Evolutionary conservation across 2,113 vertebrate species (phyloP), one percentile per base, ranked within the genome.

Genomic region (Quiscalus mexicanus): DNA sequence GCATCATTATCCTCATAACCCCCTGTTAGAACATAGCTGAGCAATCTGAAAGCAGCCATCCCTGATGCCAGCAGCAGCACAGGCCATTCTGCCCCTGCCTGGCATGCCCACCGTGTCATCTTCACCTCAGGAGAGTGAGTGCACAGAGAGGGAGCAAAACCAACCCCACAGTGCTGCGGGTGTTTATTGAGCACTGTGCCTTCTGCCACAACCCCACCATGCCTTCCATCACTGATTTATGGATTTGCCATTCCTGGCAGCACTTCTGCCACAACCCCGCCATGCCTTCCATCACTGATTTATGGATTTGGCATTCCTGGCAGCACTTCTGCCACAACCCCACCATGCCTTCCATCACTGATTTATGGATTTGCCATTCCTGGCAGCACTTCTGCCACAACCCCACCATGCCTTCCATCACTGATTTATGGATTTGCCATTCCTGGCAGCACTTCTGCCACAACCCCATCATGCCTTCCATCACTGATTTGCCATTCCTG

Each of bases 361-460:
- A 18, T 30, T 62, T 83, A 27, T 15, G 30, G 52, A 18, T 30
- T 62, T 83, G 79, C 35, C 76, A 91, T 81, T 96, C 84, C 93
- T 93, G 84, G 93, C 94, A 97, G 90, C 27, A 11, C 8, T 87
- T 94, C 62, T 95, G 74, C 91, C 96, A 87, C 12, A 52, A 71
- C 56, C 92, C 69, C n/a, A 30, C 25, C 25, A 24, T 52, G 71
- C 81, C 89, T 88, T 16, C n/a, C 78, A 31, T 28, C 3, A 24
- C 7, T 24, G 23, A 49, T 27, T 64, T 83, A 49, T 12, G 15
- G 24, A 49, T 27, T 64, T 83, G 79, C 35, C 79, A 91, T 81
- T 96, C 84, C 93, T 93, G 84, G 93, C 94, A 97, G 88, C 50
- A 17, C 37, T 47, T 73, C 90, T 87, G 49, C 88, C 82, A 62